These are phyloP conservation scores for Lontra canadensis DNA, from an alignment of 2,113 vertebrate genomes.

Conservation along the genomic window DNA sequence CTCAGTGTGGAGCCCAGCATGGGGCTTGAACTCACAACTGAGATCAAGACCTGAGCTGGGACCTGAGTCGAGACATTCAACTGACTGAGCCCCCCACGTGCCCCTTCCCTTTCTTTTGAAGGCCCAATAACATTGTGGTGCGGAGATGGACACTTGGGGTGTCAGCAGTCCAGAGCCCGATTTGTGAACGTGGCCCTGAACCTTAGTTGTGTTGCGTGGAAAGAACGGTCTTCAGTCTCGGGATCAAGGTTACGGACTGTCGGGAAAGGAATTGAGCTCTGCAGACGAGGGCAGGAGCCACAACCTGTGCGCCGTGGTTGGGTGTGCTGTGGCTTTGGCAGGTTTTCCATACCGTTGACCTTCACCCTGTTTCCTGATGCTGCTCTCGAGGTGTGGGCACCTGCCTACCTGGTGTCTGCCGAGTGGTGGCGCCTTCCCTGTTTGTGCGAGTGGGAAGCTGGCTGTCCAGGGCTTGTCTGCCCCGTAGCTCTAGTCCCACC, in stretches of 20 bases:
- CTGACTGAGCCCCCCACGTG: neutral
- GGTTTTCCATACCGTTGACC: neutral
- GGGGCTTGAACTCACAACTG: neutral
- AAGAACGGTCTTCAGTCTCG: neutral
- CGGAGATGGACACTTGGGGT: too few relatives aligned
- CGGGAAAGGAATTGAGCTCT: neutral
- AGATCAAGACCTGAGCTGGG: neutral
- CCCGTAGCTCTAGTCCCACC: neutral
- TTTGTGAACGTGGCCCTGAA: rapidly evolving
- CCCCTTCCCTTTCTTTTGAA: neutral
- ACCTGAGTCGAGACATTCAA: neutral
- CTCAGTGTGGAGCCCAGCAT: neutral
- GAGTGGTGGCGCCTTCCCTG: neutral
- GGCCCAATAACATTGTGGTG: rapidly evolving
- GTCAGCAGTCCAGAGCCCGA: neutral
- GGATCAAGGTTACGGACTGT: neutral
- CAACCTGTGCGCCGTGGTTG: rapidly evolving
- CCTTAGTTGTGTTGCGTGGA: neutral
- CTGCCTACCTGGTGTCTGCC: rapidly evolving
- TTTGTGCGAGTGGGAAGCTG: neutral
- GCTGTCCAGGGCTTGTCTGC: neutral
- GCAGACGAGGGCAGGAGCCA: neutral
- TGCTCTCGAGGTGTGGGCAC: neutral
- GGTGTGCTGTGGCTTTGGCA: rapidly evolving
- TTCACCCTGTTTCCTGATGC: rapidly evolving